Evolutionary conservation across 2,888 invertebrate species (phyloP), one percentile per base, ranked within the genome.

Genomic region (Caenorhabditis imperialis): DNA sequence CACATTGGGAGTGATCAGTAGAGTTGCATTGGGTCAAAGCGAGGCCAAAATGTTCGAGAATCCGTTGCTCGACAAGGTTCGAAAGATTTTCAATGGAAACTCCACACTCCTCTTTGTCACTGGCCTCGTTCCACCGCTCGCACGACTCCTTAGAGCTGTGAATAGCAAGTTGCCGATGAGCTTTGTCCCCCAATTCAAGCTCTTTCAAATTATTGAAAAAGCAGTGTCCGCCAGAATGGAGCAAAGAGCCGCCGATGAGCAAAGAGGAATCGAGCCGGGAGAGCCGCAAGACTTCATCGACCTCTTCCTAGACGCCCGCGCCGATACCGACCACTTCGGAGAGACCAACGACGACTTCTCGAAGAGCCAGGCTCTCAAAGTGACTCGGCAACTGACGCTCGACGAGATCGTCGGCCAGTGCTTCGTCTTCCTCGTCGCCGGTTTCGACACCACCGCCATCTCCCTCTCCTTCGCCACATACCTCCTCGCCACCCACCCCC

Each of bases 361-460:
- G 4, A 48, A 25, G 35, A 51, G 30, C 8, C 25, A 22, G 37
- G 37, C 7, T 7, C 2, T 40, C 83, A 55, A 84, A 58, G 54
- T 82, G 12, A 54, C 48, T 12, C 78, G 77, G 33, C 61, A 74
- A 12, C 51, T 83, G 18, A 78, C 78, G 3, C n/a, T 54, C 0
- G 78, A 81, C 40, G 85, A 85, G 60, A 80, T 84, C 40, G 62
- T 78, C 4, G 61, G 67, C 1, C 78, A 83, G 37, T 83, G 83
- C 47, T 61, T 82, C 5, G 57, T 84, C 1, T 85, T 85, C 63
- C 53, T 85, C 40, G 38, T 83, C 8, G 85, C 85, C 40, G 91
- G 91, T 0, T 91, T 90, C 74, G 91, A 91, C 78, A 91, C 91
- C 0, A 90, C 90, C 0, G 89, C 90, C 8, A 89, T 89, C 3